Conservation (phyloP, 2,888 invertebrate species). For the Thereva nobilitata region DNA sequence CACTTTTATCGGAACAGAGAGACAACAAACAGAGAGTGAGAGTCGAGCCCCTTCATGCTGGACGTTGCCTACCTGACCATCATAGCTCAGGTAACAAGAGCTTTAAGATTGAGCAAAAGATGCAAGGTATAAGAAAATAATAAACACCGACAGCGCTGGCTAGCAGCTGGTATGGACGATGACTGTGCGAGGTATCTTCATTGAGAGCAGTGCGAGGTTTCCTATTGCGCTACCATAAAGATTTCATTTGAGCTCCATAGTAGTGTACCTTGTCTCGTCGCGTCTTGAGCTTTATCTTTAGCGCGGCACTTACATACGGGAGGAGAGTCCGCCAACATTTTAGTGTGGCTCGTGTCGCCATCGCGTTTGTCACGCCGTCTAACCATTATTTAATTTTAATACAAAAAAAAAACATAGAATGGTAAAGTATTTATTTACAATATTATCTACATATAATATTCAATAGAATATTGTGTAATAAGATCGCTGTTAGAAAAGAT, state of each 20-base stretch:
- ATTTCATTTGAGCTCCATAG: not conserved
- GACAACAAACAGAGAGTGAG: not conserved
- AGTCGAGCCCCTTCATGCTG: not conserved
- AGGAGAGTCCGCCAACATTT: slow-evolving; percentile 46
- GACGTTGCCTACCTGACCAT: slow-evolving; percentile 18
- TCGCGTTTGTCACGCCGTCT: slow-evolving; percentile 55
- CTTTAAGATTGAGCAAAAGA: too few species aligned
- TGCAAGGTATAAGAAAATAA: too few species aligned
- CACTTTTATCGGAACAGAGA: too few species aligned
- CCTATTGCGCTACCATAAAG: slow-evolving; percentile 24
- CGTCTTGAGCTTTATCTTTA: slow-evolving; percentile 26
- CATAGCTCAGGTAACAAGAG: not conserved
- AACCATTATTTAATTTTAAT: slow-evolving; percentile 25
- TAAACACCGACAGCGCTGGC: not conserved
- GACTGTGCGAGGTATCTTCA: slow-evolving; percentile 23
- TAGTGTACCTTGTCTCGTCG: slow-evolving; percentile 8
- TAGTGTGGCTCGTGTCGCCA: slow-evolving; percentile 59
- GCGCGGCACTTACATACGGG: slow-evolving; percentile 14
- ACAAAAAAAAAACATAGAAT: slow-evolving; percentile 13
- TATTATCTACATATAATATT: not conserved
- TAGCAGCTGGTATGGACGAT: not conserved
- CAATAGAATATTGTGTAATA: too few species aligned
- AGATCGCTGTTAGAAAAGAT: too few species aligned
- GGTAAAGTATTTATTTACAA: slow-evolving; percentile 1
- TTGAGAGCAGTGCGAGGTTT: slow-evolving; percentile 32